phyloP scores from a whole-genome alignment of 2,113 vertebrate species.

The Hoplias malabaricus region DNA sequence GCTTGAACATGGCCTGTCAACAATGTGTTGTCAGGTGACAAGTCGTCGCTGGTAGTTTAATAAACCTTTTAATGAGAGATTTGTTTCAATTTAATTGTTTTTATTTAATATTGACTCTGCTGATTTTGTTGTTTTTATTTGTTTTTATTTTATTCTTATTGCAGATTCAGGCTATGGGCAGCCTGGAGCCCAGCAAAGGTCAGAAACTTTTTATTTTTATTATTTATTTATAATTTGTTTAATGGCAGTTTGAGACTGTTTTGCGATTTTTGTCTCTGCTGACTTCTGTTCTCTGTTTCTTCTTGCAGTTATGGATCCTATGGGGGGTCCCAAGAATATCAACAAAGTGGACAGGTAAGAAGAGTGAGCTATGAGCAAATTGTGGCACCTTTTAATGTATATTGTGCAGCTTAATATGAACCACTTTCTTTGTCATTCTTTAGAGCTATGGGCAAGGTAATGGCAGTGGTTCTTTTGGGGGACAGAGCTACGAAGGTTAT shows the following conservation, averaged over 20 bases:
- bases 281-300: conserved; percentile 62
- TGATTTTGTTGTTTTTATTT: too few relatives aligned
- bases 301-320: conserved; percentile 85
- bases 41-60: too few relatives aligned
- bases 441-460: conserved; percentile 76
- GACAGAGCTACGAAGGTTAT: conserved; percentile 68
- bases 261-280: too few relatives aligned
- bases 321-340: conserved; percentile 76
- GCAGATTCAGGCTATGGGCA: conserved; percentile 93
- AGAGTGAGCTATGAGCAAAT: conserved; percentile 21
- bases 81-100: too few relatives aligned
- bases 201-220: too few relatives aligned
- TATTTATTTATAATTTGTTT: too few relatives aligned
- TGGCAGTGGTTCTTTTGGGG: conserved; percentile 60
- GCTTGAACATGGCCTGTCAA: too few relatives aligned
- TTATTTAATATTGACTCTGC: too few relatives aligned
- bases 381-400: not conserved
- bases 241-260: too few relatives aligned
- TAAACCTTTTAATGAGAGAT: too few relatives aligned
- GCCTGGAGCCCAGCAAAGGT: conserved; percentile 87
- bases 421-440: not conserved
- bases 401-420: not conserved
- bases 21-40: too few relatives aligned
- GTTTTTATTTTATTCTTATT: too few relatives aligned
- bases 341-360: conserved; percentile 82